Evolutionary conservation across 2,113 vertebrate genomes (phyloP), one percentile per base, ranked within the genome.

Genomic region (Dryoscopus gambensis): DNA sequence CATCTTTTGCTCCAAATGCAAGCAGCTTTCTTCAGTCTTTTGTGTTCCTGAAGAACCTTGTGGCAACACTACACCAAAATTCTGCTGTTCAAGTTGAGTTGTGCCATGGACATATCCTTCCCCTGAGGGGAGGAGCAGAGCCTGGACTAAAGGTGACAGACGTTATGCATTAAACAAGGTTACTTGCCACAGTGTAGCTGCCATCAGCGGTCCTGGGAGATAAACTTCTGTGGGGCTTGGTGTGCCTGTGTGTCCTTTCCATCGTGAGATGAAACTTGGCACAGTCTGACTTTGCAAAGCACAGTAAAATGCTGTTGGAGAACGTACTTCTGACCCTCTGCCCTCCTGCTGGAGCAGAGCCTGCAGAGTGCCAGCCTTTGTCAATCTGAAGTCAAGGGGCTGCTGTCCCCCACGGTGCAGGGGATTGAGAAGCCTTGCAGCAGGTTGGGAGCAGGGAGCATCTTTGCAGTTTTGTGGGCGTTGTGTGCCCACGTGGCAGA

Each of bases 211-310:
- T 90, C 33, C 24, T 1, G 0, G 15, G 75, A 79, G 42, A 25
- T 65, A 40, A 57, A 85, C 37, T 64, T 78, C n/a, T 5, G 0
- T 15, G 28, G 17, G 42, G 9, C 15, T 57, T 62, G 28, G 10
- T 40, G 31, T 53, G 24, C 7, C 28, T 2, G 0, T 4, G 8
- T 78, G 37, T 87, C 40, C 49, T 69, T 63, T 37, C 44, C 6
- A 13, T 27, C 0, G 0, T 53, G 33, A 65, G 42, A 4, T 37
- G 13, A n/a, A 46, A 33, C 33, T 71, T 2, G 1, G 14, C 31
- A 47, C 30, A 23, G 15, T 74, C 50, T 65, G 75, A 23, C 39
- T 71, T 85, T 63, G 67, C 42, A 67, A 74, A 85, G 50, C 52
- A 70, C n/a, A 47, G 14, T 28, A 22, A 49, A 40, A 33, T n/a